Base-by-base conservation (phyloP, 2,888 invertebrate species). In the Nomada lathburiana region DNA sequence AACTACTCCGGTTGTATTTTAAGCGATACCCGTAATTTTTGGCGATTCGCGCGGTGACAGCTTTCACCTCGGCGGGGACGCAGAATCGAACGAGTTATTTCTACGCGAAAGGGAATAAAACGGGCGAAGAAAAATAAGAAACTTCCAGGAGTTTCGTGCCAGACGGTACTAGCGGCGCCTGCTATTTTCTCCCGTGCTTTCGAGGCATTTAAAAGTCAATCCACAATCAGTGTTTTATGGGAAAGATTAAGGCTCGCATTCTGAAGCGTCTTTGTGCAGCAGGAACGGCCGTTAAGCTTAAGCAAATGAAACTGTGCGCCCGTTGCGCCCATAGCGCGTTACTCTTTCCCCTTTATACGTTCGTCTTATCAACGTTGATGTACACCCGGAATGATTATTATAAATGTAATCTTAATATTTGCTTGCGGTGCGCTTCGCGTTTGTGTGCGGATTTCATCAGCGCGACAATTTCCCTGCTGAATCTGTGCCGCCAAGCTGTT, bases 181-280 rank as follows among this genome's bases (percentile, higher is more conserved):
- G 76, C 64, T 74, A 73, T 71, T 82, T 76, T 83, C 73, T 71
- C 71, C 82, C 76, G 76, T 79, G 79, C 57, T 76, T 83, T 55
- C 60, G 20, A 62, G 74, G 71, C 76, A 83, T 76, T 83, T 84
- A 76, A 83, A 83, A 83, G 76, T 79, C 80, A 83, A 83, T 84
- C 68, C 76, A 74, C 73, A 83, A 83, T 74, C 83, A 76, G 73
- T 70, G 75, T 71, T 83, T 83, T 84, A 80, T 76, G 73, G 74
- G 70, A 72, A 82, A 76, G 76, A 79, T 78, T 74, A 83, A 75
- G 64, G 23, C 59, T 77, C 63, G 70, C 63, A 76, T 81, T 80
- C 82, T 70, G 74, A 63, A 76, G 36, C 63, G 63, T 81, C 67
- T 71, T 71, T 80, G 62, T 71, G 59, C 26, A 57, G 26, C 59